Evolutionary conservation across 2,113 vertebrate genomes (phyloP).

Genomic region (Prochilodus magdalenae): DNA sequence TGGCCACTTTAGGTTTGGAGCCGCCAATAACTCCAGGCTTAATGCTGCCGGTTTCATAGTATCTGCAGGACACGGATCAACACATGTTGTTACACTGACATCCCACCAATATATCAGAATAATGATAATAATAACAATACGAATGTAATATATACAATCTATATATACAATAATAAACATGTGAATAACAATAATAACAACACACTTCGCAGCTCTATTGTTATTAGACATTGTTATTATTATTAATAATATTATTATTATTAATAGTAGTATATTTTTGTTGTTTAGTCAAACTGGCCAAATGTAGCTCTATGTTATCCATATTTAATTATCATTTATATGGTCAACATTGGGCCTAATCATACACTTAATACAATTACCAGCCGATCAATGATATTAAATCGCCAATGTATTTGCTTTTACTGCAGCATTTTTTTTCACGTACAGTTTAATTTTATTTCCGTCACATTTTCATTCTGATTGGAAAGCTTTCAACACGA

Average conservation of each 20-base stretch:
- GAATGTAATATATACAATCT: not conserved
- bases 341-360: not conserved
- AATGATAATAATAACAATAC: not conserved
- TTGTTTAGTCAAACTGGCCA: not conserved
- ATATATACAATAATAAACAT: not conserved
- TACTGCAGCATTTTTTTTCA: not conserved
- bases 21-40: slow-evolving; percentile 97
- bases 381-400: not conserved
- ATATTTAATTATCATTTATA: not conserved
- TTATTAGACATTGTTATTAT: not conserved
- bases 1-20: slow-evolving; percentile 97
- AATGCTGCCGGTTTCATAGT: slow-evolving; percentile 99
- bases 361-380: not conserved
- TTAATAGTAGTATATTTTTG: too few species aligned
- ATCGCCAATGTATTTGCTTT: not conserved
- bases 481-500: not conserved
- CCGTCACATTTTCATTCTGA: not conserved
- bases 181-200: not conserved
- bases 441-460: not conserved
- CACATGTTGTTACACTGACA: slow-evolving; percentile 5
- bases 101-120: not conserved
- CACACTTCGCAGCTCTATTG: not conserved
- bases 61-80: slow-evolving; percentile 80
- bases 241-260: not conserved
- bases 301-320: not conserved